A percentile compares a stretch with the other conserved stretches of the same genome.
Conservation (phyloP, 2,888 invertebrate species). For the Lithophane ornitopus region DNA sequence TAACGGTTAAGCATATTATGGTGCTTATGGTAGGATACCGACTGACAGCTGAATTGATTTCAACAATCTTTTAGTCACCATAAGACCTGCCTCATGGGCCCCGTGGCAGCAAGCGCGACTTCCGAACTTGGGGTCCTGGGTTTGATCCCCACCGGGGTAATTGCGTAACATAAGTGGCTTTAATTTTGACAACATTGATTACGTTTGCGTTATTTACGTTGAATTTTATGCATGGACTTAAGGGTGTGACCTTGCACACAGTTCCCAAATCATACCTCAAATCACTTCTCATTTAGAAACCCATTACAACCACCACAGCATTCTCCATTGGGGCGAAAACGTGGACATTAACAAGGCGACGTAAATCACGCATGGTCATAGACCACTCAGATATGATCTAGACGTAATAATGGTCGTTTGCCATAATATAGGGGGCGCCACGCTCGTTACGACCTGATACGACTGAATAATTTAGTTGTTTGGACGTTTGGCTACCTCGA, state of each 20-base stretch:
- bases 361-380: constrained; percentile 59
- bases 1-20: neutral
- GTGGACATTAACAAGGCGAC: constrained; percentile 42
- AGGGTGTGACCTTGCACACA: constrained; percentile 4
- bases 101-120: neutral
- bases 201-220: no score
- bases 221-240: neutral
- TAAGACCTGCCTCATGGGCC: neutral
- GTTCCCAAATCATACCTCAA: neutral
- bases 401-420: constrained; percentile 58
- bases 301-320: constrained; percentile 24
- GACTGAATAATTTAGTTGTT: constrained; percentile 59
- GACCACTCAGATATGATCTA: constrained; percentile 55
- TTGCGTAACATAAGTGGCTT: no score
- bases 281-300: constrained; percentile 18
- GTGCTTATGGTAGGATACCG: no score
- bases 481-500: constrained; percentile 25
- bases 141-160: neutral
- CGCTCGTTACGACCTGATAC: constrained; percentile 54
- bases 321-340: constrained; percentile 22
- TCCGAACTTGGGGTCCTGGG: neutral
- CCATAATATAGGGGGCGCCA: constrained; percentile 60
- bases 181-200: no score
- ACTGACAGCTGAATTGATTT: neutral
- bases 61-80: neutral